Conservation (phyloP, 2,888 invertebrate species). For the Euclidia mi region DNA sequence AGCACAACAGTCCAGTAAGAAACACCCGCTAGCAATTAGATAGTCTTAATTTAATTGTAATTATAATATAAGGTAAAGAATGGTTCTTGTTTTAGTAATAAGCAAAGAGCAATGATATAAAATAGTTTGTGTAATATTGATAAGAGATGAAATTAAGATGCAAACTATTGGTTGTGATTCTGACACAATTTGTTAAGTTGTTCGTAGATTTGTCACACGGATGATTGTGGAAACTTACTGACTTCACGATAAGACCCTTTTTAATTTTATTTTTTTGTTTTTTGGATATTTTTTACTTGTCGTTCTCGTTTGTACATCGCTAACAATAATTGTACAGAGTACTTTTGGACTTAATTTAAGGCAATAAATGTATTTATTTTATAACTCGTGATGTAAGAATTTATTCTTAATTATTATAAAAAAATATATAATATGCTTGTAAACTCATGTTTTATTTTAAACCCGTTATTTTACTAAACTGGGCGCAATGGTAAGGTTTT, state of each 20-base stretch:
- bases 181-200: slow-evolving; percentile 90
- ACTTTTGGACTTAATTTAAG: slow-evolving; percentile 90
- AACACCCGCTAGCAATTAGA: slow-evolving; percentile 88
- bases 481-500: too few relatives aligned
- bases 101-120: slow-evolving; percentile 90
- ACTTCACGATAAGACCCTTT: slow-evolving; percentile 82
- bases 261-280: slow-evolving; percentile 77
- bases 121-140: slow-evolving; percentile 89
- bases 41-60: slow-evolving; percentile 89
- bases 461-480: not conserved
- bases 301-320: slow-evolving; percentile 90
- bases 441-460: slow-evolving; percentile 80
- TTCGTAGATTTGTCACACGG: slow-evolving; percentile 83
- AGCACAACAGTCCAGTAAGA: slow-evolving; percentile 84
- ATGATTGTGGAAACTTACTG: slow-evolving; percentile 79
- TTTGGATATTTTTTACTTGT: slow-evolving; percentile 85
- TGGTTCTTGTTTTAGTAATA: slow-evolving; percentile 89
- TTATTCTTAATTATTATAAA: slow-evolving; percentile 90
- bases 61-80: slow-evolving; percentile 88
- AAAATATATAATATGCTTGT: slow-evolving; percentile 90
- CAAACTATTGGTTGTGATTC: slow-evolving; percentile 90
- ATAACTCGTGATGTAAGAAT: slow-evolving; percentile 90
- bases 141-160: slow-evolving; percentile 89
- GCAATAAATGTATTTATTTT: slow-evolving; percentile 91
- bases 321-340: slow-evolving; percentile 90